Conservation (phyloP, 2,797 vertebrate genomes). For the Megaceryle alcyon region DNA sequence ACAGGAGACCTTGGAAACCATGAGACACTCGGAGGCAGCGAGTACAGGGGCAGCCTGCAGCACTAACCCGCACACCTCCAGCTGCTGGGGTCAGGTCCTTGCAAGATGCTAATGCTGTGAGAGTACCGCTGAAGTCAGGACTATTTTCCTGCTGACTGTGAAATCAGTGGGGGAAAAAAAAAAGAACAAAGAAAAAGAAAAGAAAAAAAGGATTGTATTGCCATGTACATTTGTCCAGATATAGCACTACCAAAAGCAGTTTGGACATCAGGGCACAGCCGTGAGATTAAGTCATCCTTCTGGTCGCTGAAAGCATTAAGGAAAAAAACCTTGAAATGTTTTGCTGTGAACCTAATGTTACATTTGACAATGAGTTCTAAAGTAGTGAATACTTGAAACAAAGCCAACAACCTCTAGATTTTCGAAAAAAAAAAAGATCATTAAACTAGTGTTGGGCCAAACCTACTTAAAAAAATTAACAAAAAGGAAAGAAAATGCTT, state of each 20-base stretch:
- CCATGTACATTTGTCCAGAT: constrained; percentile 20
- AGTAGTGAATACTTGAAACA: not conserved
- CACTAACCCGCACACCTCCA: not conserved
- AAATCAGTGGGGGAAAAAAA: not conserved
- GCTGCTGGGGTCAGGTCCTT: not conserved
- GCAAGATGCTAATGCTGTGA: constrained; percentile 20
- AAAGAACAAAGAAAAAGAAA: rapidly evolving
- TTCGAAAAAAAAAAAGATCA: not conserved
- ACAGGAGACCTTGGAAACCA: not conserved
- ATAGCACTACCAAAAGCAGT: constrained; percentile 11
- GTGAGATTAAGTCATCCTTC: not conserved
- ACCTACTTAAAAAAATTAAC: not conserved
- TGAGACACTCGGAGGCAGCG: rapidly evolving
- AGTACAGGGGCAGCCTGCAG: not conserved
- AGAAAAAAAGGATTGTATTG: not conserved
- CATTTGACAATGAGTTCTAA: not conserved
- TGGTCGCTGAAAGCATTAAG: not conserved
- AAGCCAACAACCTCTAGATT: not conserved
- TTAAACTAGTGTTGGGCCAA: not conserved
- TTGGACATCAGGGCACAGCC: not conserved
- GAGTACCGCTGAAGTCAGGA: constrained; percentile 47
- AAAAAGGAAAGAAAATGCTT: not conserved
- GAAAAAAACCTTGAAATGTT: not conserved
- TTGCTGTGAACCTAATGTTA: not conserved
- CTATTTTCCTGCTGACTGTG: constrained; percentile 55